Base-by-base conservation (phyloP, 2,113 vertebrate species). In the Nibea coibor region DNA sequence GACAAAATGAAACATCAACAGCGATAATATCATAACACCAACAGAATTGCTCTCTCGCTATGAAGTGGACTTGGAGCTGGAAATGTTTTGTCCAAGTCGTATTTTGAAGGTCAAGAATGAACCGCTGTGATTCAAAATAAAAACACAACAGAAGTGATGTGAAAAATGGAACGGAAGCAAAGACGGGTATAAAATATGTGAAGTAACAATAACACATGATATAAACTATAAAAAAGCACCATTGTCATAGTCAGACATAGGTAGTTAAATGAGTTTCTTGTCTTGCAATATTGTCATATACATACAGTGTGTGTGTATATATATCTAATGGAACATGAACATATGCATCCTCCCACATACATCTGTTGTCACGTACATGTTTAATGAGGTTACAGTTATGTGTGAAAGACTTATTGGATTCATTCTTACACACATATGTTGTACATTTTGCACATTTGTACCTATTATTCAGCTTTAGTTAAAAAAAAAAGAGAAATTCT, bases 321-420 rank as follows among this genome's bases (percentile, higher is more conserved):
- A 43, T 10, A 47, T n/a, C 17, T 47, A 54, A 64, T 20, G 14
- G 54, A 45, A 17, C 45, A 42, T 63, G 62, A 73, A 56, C 61
- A 56, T 67, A 31, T 57, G 59, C 54, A 48, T 64, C 54, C 57
- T 67, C 71, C 80, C 61, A 75, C 72, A 39, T 35, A 3, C 70
- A 79, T 43, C 82, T 78, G 75, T 63, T 70, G 39, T 47, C 47
- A 28, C 45, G 45, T 59, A 19, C 10, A 35, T 67, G 10, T 35
- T 72, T n/a, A 4, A 20, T 47, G 12, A 47, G 19, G 22, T 26
- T 47, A n/a, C 8, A 58, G n/a, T 57, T 67, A 45, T 65, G 17
- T 4, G 20, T 45, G 16, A 16, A 47, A 57, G 12, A 47, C 11
- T 31, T 28, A 20, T 26, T 50, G 5, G 14, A 9, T 12, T 56